Evolutionary conservation across 2,797 vertebrate species (phyloP).

Genomic region (Hydrolagus colliei): DNA sequence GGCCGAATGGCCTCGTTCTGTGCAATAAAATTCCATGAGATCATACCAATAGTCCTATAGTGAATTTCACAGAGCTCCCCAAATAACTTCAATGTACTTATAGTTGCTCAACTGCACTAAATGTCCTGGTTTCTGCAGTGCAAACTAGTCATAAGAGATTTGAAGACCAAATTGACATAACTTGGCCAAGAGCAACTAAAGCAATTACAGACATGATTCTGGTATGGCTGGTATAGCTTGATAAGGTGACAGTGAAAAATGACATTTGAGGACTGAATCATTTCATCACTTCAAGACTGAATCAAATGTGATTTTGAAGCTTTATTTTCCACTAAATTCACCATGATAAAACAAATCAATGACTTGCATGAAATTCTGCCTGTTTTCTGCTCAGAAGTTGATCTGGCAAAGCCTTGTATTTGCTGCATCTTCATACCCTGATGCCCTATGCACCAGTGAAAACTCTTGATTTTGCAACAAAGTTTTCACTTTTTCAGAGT

Average conservation of each 20-base stretch:
- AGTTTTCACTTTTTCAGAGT: neutral
- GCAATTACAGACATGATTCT: conserved; percentile 58
- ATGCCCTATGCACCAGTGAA: no score
- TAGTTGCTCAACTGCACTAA: neutral
- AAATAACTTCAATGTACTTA: neutral
- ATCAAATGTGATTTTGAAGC: conserved; percentile 53
- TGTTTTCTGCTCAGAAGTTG: neutral
- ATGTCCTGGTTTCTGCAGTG: conserved; percentile 35
- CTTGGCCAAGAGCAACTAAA: conserved; percentile 63
- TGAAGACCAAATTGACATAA: conserved; percentile 63
- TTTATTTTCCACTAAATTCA: conserved; percentile 34
- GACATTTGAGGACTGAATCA: conserved; percentile 55
- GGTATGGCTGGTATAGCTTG: conserved; percentile 64
- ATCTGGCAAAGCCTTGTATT: neutral
- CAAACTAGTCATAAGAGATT: conserved; percentile 58
- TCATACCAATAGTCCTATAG: neutral
- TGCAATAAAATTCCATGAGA: no score
- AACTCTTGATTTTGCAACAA: neutral
- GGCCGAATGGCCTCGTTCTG: no score
- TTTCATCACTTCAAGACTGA: conserved; percentile 58
- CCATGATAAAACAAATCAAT: conserved; percentile 55
- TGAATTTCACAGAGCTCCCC: neutral
- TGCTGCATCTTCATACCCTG: neutral
- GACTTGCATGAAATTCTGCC: conserved; percentile 36
- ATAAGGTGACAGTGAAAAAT: conserved; percentile 65